Conservation (phyloP, 2,113 vertebrate species). For the Naja naja region DNA sequence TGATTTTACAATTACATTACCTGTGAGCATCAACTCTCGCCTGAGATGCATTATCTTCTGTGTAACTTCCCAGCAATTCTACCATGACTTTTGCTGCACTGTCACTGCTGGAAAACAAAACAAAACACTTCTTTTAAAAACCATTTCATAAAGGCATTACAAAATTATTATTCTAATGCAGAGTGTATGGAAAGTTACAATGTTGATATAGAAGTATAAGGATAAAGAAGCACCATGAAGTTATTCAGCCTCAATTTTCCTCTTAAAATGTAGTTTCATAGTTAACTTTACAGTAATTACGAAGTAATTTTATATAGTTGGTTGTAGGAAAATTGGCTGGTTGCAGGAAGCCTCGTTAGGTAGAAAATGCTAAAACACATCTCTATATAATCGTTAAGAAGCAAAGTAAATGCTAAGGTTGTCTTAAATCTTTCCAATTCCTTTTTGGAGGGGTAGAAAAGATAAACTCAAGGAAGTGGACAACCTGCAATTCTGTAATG, state of each 20-base stretch:
- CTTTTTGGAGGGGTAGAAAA: not conserved
- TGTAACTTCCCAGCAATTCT: constrained; percentile 95
- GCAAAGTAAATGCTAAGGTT: constrained; percentile 54
- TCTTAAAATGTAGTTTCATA: constrained; percentile 60
- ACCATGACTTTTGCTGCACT: constrained; percentile 98
- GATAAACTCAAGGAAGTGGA: not conserved
- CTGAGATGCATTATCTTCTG: constrained; percentile 97
- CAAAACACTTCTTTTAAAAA: constrained; percentile 18
- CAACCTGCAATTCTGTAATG: too few species aligned
- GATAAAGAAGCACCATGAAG: constrained; percentile 50
- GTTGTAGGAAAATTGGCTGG: constrained; percentile 49
- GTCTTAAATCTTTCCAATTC: constrained; percentile 25
- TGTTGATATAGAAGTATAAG: constrained; percentile 42
- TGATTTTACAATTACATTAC: constrained; percentile 61
- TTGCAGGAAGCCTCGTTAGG: constrained; percentile 56
- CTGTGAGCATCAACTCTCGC: constrained; percentile 95
- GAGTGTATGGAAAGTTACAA: constrained; percentile 41
- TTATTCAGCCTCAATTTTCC: constrained; percentile 50
- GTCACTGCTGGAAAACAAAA: constrained; percentile 74
- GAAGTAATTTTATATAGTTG: constrained; percentile 2
- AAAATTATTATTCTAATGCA: constrained; percentile 52
- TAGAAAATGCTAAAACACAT: constrained; percentile 60
- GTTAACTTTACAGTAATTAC: constrained; percentile 49
- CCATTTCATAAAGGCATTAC: constrained; percentile 36
- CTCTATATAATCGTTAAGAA: constrained; percentile 56